Evolutionary conservation across 2,888 invertebrate genomes (phyloP), one percentile per base, ranked within the genome.

Genomic region (Nomada hirtipes): DNA sequence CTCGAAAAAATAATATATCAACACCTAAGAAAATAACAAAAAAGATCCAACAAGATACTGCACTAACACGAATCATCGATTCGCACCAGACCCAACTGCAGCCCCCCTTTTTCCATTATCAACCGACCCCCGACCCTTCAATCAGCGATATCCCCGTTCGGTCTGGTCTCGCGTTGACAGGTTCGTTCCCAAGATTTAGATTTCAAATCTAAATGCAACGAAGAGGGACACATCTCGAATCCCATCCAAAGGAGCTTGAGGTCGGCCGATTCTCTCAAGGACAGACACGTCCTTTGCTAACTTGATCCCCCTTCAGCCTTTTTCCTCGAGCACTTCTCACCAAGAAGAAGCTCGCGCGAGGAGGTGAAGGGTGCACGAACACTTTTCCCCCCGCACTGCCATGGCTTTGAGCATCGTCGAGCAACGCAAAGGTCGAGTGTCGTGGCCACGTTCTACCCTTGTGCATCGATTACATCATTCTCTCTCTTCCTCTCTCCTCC

Each of bases 361-460:
- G 57, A 42, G 53, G 47, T 47, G 26, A 50, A 47, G 55, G 53
- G 60, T 2, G 36, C 63, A 60, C 52, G 26, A n/a, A 67, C 70
- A 61, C 55, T 53, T 67, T 74, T 53, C 67, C 70, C 76, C 26
- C 69, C 29, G 47, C 67, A n/a, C 72, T 65, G 59, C 67, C 65
- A 71, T 57, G 65, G 77, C 74, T 82, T 76, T 71, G 70, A 83
- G 81, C 73, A 69, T 82, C 82, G 82, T 73, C 60, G 75, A 76
- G 72, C 64, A 63, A 77, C 68, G 84, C 84, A 85, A 85, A 85
- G 85, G 85, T 76, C 85, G 84, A 85, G 82, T 85, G 85, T 85
- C 85, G 82, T 65, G 84, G 84, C 82, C 85, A 77, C 79, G 60
- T 36, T 79, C 76, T 77, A 82, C 82, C 84, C 85, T 82, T 76